Evolutionary conservation across 2,797 vertebrate species (phyloP).

Genomic region (Kryptopterus vitreolus): DNA sequence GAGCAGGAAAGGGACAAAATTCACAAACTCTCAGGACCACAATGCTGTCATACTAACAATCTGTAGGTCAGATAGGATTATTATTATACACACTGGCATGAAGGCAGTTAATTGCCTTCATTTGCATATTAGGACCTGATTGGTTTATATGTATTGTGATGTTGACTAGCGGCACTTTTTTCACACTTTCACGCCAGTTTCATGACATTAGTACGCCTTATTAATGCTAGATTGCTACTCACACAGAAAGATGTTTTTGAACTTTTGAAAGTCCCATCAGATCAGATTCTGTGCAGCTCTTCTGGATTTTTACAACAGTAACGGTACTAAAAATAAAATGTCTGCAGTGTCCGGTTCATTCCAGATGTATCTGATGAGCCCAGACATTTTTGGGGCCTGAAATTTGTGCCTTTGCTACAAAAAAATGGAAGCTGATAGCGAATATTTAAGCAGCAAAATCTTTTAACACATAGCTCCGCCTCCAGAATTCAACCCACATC

Average conservation of each 20-base stretch:
- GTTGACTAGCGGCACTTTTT: background rate
- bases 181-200: background rate
- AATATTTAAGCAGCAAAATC: too few relatives aligned
- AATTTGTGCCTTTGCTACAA: background rate
- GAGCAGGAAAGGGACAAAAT: constrained; percentile 39
- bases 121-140: constrained; percentile 6
- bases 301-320: background rate
- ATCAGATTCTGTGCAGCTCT: background rate
- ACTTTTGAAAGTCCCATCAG: background rate
- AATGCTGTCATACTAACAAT: background rate
- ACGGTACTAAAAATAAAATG: background rate
- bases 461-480: background rate
- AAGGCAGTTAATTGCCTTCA: background rate
- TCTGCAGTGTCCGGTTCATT: background rate
- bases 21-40: too few relatives aligned
- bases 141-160: background rate
- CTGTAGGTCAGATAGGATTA: background rate
- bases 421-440: background rate
- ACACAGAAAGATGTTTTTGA: too few relatives aligned
- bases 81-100: background rate
- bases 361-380: background rate
- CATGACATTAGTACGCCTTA: background rate
- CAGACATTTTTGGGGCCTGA: background rate
- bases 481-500: background rate
- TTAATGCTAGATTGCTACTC: background rate